phyloP scores from a whole-genome alignment of 2,113 vertebrate species.

The Vombatus ursinus region DNA sequence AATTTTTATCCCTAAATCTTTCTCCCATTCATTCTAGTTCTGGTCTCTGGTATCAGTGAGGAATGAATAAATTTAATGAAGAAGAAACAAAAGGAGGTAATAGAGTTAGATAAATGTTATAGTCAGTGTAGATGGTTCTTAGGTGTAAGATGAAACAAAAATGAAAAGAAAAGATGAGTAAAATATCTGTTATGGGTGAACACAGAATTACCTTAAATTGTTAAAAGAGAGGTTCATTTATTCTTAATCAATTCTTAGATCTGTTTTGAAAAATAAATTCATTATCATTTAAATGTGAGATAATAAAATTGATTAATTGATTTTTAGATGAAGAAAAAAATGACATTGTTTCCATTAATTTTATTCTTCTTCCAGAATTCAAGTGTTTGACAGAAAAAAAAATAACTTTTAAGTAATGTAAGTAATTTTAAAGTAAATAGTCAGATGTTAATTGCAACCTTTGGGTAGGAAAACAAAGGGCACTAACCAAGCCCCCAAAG shows the following conservation, averaged over 20 bases:
- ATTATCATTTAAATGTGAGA: not conserved
- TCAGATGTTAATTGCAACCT: not conserved
- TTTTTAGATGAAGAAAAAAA: not conserved
- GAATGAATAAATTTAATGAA: not conserved
- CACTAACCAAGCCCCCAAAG: not conserved
- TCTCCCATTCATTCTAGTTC: not conserved
- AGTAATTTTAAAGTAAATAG: not conserved
- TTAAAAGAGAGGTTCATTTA: not conserved
- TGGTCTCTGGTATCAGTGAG: not conserved
- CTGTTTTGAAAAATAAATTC: not conserved
- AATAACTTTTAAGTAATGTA: not conserved
- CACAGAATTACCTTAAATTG: not conserved
- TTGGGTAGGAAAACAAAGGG: not conserved
- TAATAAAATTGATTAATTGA: not conserved
- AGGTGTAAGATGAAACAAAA: not conserved
- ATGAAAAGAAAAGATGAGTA: not conserved
- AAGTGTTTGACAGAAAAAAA: not conserved
- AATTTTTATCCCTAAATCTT: not conserved
- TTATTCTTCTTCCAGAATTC: not conserved
- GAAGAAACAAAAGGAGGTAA: not conserved
- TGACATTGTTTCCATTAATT: not conserved
- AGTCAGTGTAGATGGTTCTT: not conserved
- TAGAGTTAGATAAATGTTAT: not conserved
- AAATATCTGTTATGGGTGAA: not conserved
- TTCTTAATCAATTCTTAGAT: not conserved